Conservation (phyloP, 2,113 vertebrate species). For the Campylomormyrus tamandua region DNA sequence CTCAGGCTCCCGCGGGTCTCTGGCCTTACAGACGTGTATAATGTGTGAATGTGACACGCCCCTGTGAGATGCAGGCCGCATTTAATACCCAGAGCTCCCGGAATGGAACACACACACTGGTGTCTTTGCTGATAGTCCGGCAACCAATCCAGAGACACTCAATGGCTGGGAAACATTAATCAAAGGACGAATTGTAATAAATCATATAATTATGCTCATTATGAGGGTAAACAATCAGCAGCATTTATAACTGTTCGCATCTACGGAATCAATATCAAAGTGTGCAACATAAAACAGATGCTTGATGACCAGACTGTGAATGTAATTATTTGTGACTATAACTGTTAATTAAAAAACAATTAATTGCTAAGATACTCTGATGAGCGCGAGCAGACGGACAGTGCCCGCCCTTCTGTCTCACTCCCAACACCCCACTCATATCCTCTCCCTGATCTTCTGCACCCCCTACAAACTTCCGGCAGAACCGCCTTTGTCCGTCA, state of each 20-base stretch:
- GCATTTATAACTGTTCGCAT: not conserved
- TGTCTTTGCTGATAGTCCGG: not conserved
- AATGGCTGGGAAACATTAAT: not conserved
- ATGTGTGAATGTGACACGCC: not conserved
- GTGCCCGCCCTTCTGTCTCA: conserved; percentile 63
- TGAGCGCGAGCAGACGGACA: conserved; percentile 37
- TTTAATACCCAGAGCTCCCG: not conserved
- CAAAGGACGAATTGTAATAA: not conserved
- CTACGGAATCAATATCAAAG: not conserved
- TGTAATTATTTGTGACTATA: not conserved
- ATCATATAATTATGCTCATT: not conserved
- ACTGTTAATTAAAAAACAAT: conserved; percentile 19
- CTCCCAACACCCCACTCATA: conserved; percentile 61
- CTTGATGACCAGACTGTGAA: not conserved
- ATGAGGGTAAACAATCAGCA: not conserved
- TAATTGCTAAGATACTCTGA: not conserved
- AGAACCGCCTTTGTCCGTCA: conserved; percentile 93
- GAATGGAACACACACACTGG: not conserved
- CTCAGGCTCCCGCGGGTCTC: not conserved
- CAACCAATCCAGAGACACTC: not conserved
- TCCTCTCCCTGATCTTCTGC: conserved; percentile 62
- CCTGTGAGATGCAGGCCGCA: not conserved
- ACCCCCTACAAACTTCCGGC: conserved; percentile 60
- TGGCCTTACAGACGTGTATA: not conserved
- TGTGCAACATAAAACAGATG: not conserved